A percentile compares a stretch with the other conserved stretches of the same genome.
Evolutionary conservation across 2,113 vertebrate genomes (phyloP).

Genomic region (Apaloderma vittatum): DNA sequence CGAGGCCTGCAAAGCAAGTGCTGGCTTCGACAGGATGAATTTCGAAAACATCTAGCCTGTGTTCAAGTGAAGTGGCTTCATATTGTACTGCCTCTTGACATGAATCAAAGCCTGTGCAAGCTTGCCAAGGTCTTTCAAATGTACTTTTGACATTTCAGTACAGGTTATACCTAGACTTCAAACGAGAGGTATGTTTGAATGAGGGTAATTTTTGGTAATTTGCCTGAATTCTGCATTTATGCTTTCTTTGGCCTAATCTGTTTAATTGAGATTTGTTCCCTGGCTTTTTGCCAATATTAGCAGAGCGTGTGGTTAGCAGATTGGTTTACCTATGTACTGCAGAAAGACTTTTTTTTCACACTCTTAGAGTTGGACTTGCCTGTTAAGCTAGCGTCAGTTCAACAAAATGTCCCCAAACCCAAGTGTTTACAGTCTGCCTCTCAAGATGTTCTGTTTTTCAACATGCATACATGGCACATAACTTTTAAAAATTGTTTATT

Average conservation of each 20-base stretch:
- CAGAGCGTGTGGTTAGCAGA: constrained; percentile 66
- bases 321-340: constrained; percentile 10
- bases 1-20: constrained; percentile 78
- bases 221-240: constrained; percentile 77
- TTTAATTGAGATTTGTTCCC: constrained; percentile 77
- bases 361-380: background rate
- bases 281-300: constrained; percentile 72
- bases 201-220: constrained; percentile 73
- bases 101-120: constrained; percentile 70
- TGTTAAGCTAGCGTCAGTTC: background rate
- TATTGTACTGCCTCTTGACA: constrained; percentile 75
- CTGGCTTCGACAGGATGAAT: constrained; percentile 80
- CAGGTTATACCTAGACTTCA: constrained; percentile 71
- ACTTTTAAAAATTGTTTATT: background rate
- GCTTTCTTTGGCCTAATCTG: constrained; percentile 82
- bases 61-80: constrained; percentile 81
- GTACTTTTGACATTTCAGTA: constrained; percentile 74
- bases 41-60: constrained; percentile 83
- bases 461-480: background rate
- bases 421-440: background rate
- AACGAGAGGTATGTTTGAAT: constrained; percentile 42
- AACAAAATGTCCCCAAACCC: background rate
- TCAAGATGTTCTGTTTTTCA: background rate
- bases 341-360: background rate
- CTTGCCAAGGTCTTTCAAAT: constrained; percentile 73